Evolutionary conservation across 2,888 invertebrate species (phyloP), one percentile per base, ranked within the genome.

Genomic region (Bombyx huttoni): DNA sequence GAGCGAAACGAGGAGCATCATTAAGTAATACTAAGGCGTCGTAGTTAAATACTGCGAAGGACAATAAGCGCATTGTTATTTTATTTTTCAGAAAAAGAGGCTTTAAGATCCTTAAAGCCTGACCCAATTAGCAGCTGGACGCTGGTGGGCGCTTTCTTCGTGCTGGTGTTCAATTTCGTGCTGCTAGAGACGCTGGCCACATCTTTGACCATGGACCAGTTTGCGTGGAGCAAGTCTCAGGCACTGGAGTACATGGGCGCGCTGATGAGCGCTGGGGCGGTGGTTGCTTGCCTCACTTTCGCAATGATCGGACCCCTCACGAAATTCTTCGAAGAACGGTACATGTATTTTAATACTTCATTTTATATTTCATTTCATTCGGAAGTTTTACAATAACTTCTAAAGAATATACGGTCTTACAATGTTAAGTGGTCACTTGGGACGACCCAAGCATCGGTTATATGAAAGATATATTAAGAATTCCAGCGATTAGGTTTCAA

Each of bases 141-240:
- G 14, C 81, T 96, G 58, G 92, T 96, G 61, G 88, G 90, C 48
- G 94, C 95, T 12, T 96, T 96, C 78, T 96, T 95, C 75, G 92
- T 95, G 59, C 89, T 96, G 60, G 94, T 95, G 52, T 96, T 96
- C 77, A 96, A 95, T 86, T 96, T 96, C 80, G 96, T 96, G 65
- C 89, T 96, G 56, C 86, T 96, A 63, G 96, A 96, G 90, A 96
- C 96, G 49, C 89, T 96, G 59, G 96, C 94, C 24, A 95, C 96
- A 9, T 92, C 95, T 3, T 88, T 96, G 52, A 95, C 94, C 35
- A 96, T 95, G 94, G 96, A 96, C 75, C 95, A 96, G 84, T 96
- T 96, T 79, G 96, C 93, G 35, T 96, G 96, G 96, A 91, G 91
- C 54, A 93, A 95, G 81, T 80, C 88, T 50, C 91, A 94, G 71